phyloP scores from a whole-genome alignment of 2,888 invertebrate species.

The Matsumyia berberina region DNA sequence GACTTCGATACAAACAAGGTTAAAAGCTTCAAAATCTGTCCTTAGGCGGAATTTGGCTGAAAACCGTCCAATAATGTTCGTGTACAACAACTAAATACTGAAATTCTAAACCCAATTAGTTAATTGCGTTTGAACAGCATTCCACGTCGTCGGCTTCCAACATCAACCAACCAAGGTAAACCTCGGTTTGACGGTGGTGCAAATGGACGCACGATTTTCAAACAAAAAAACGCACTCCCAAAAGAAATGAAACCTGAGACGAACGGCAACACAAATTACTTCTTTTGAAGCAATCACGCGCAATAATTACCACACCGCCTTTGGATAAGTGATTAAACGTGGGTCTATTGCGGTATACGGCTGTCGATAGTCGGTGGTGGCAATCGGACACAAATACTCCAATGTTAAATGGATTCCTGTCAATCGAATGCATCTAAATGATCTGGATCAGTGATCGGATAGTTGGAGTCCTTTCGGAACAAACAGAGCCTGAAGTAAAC shows the following conservation, averaged over 20 bases:
- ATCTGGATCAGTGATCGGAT: slow-evolving; percentile 40
- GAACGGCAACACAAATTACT: slow-evolving; percentile 49
- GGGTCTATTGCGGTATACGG: slow-evolving; percentile 32
- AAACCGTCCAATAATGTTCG: slow-evolving; percentile 27
- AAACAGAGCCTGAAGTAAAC: slow-evolving; percentile 21
- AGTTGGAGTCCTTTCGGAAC: slow-evolving; percentile 39
- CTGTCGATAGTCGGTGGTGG: slow-evolving; percentile 27
- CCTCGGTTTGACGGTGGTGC: slow-evolving; percentile 34
- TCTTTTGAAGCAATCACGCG: slow-evolving; percentile 62
- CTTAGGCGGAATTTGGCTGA: slow-evolving; percentile 55
- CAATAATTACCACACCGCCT: slow-evolving; percentile 64
- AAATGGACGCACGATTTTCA: slow-evolving; percentile 53
- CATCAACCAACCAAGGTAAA: slow-evolving; percentile 59
- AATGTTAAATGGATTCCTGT: slow-evolving; percentile 65
- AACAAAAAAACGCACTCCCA: slow-evolving; percentile 56
- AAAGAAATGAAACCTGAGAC: slow-evolving; percentile 47
- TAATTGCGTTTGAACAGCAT: slow-evolving; percentile 59
- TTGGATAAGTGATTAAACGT: slow-evolving; percentile 58
- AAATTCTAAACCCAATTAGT: slow-evolving; percentile 66
- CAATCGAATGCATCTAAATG: slow-evolving; percentile 54
- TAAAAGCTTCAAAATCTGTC: slow-evolving; percentile 40
- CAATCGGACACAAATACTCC: slow-evolving; percentile 29
- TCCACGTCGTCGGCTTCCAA: slow-evolving; percentile 45
- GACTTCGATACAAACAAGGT: slow-evolving; percentile 52
- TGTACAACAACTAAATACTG: slow-evolving; percentile 42